These are phyloP conservation scores for Zoanthus sansibaricus DNA, from an alignment of 92 coral and sea anemone genomes.

Conservation along the genomic window DNA sequence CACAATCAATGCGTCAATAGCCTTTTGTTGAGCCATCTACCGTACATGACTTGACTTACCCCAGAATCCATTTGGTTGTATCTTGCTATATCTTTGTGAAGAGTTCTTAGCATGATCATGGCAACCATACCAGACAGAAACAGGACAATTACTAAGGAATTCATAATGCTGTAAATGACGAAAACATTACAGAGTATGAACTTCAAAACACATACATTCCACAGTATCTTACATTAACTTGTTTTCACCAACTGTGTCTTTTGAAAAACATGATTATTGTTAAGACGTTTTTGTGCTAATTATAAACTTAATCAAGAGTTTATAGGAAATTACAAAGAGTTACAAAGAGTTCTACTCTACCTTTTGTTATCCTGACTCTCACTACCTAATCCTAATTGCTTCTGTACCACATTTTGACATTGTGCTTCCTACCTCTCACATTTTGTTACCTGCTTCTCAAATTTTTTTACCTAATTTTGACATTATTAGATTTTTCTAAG, in stretches of 20 bases:
- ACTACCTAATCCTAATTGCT: no score
- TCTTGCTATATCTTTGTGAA: slow-evolving; percentile 97
- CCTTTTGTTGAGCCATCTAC: no score
- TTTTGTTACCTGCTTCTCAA: not conserved
- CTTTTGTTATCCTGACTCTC: no score
- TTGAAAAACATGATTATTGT: no score
- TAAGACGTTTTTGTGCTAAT: no score
- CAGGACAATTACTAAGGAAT: slow-evolving; percentile 96
- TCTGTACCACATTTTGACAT: not conserved
- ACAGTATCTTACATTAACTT: not conserved
- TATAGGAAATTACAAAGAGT: no score
- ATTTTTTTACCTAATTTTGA: not conserved
- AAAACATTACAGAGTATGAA: not conserved
- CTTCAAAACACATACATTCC: not conserved
- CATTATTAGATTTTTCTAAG: no score
- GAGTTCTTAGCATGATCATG: slow-evolving; percentile 97
- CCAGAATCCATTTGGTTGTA: slow-evolving; percentile 96
- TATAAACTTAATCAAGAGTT: no score
- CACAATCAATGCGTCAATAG: no score
- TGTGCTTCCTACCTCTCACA: not conserved
- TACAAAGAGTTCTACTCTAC: no score
- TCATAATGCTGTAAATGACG: slow-evolving; percentile 82
- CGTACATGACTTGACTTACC: slow-evolving; percentile 61
- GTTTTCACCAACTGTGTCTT: no score
- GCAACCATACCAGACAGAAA: slow-evolving; percentile 99